These are phyloP conservation scores for Periophthalmus magnuspinnatus DNA, from an alignment of 2,797 vertebrate species.

Conservation along the genomic window DNA sequence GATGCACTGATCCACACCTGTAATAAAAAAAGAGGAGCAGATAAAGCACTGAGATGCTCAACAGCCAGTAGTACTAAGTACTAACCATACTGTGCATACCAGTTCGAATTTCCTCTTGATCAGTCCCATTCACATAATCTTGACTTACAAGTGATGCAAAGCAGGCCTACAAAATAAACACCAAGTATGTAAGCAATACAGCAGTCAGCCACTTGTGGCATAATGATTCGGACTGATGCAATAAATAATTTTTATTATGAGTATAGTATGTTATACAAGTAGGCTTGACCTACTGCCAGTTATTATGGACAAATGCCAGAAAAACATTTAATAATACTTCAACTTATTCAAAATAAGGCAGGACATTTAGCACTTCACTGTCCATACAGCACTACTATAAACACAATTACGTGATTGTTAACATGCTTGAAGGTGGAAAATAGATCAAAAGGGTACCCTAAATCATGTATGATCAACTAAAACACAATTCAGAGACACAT, in stretches of 20 bases:
- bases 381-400: too few species aligned
- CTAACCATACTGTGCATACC: slow-evolving; percentile 72
- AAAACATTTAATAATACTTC: too few species aligned
- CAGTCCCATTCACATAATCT: slow-evolving; percentile 96
- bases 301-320: too few species aligned
- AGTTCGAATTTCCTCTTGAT: slow-evolving; percentile 97
- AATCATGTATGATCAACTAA: too few species aligned
- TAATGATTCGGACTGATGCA: neutral
- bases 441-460: too few species aligned
- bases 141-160: slow-evolving; percentile 97
- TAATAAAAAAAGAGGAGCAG: neutral
- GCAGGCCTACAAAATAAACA: slow-evolving; percentile 81
- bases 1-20: slow-evolving; percentile 79
- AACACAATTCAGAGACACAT: too few species aligned
- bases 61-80: neutral
- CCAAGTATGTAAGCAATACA: neutral
- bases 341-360: too few species aligned
- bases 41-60: neutral
- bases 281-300: too few species aligned
- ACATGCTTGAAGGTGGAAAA: too few species aligned
- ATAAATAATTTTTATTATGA: neutral
- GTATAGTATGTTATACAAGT: neutral
- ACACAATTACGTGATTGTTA: too few species aligned
- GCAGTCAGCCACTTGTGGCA: neutral
- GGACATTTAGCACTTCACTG: too few species aligned